Conservation (phyloP, 2,113 vertebrate genomes). For the Apodemus speciosus region DNA sequence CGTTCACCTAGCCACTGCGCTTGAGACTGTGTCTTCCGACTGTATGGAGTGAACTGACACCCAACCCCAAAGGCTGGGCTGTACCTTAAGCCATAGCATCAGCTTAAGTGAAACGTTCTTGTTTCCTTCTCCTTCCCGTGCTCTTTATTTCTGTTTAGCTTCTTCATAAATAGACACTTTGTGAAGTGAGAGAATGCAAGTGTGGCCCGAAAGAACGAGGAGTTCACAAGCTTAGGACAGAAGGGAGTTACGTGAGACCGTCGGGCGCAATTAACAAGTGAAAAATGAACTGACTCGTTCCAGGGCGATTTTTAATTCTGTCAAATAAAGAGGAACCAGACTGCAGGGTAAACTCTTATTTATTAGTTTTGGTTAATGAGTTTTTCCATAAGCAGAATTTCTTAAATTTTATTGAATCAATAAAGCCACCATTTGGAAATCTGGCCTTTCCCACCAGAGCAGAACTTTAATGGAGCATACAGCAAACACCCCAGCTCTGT, state of each 20-base stretch:
- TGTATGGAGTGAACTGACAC: conserved; percentile 62
- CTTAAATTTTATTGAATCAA: conserved; percentile 81
- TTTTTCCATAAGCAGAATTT: conserved; percentile 82
- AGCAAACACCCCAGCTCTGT: conserved; percentile 64
- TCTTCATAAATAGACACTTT: conserved; percentile 64
- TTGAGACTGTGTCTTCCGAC: conserved; percentile 57
- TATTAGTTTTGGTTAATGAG: conserved; percentile 81
- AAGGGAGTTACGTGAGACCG: conserved; percentile 67
- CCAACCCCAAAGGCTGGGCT: conserved; percentile 1
- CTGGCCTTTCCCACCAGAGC: conserved; percentile 73
- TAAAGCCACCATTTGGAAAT: conserved; percentile 80
- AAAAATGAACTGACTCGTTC: conserved; percentile 78
- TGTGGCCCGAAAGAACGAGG: conserved; percentile 63
- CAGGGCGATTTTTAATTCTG: conserved; percentile 80
- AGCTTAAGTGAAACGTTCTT: conserved; percentile 77
- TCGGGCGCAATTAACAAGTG: conserved; percentile 75
- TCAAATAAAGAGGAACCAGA: conserved; percentile 81
- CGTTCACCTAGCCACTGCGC: conserved; percentile 59
- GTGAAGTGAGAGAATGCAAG: conserved; percentile 52
- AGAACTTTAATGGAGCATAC: conserved; percentile 70
- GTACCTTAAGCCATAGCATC: conserved; percentile 74
- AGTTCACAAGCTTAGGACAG: conserved; percentile 61
- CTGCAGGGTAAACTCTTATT: conserved; percentile 80
- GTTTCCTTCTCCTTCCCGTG: conserved; percentile 37
- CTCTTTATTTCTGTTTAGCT: conserved; percentile 46